Evolutionary conservation across 2,113 vertebrate genomes (phyloP), one percentile per base, ranked within the genome.

Genomic region (Megaceryle maxima): DNA sequence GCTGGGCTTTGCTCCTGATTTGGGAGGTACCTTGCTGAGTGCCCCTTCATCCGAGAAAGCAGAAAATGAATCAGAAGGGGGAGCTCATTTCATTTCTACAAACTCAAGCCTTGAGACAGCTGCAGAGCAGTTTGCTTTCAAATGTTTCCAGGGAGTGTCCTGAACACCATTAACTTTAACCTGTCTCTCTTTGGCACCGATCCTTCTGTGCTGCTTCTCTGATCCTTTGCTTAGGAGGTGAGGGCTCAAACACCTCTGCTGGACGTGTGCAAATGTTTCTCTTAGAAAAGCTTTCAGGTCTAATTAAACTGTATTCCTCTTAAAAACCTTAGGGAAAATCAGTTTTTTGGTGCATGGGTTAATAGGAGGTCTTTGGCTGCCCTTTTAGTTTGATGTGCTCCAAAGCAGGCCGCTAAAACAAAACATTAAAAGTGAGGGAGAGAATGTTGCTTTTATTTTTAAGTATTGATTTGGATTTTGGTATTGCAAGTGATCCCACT

Each of bases 261-360:
- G 46, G 13, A 16, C 0, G 1, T 0, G 0, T 59, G 11, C 17
- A 19, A 8, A 29, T 25, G 26, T 62, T 43, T 50, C 46, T 77
- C 13, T 16, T 80, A 24, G 28, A 17, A 41, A 56, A 64, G 39
- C 29, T 2, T 11, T 43, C 33, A 1, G 9, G 5, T 68, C 24
- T 46, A 39, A 69, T 29, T 63, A 83, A 78, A 85, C 60, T 17
- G 5, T 44, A 24, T 53, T 64, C 10, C 22, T 77, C 37, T 31
- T n/a, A 66, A 22, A 69, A 70, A 59, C 10, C 0, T 0, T 25
- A 5, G 11, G 11, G 67, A 70, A 35, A 73, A 48, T 5, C 28
- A 35, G 25, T 28, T 4, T 18, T 83, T 74, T 55, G 35, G 16
- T 50, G 43, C 50, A 31, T 29, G 60, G 41, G 43, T 66, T 28